These are phyloP conservation scores for Euwallacea similis DNA, from an alignment of 1,140 invertebrate genomes.

Conservation along the genomic window DNA sequence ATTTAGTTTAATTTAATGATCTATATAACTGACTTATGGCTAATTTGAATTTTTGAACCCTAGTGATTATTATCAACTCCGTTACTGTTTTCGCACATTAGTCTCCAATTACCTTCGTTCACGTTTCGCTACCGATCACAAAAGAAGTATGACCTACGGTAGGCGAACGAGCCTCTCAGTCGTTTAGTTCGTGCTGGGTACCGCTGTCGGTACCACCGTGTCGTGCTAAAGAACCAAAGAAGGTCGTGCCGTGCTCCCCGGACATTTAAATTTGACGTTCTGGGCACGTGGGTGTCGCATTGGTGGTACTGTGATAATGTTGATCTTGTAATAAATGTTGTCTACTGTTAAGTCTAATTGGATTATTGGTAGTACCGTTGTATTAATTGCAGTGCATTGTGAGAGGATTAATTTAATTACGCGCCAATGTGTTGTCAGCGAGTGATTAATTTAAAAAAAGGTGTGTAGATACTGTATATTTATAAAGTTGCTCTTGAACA, in stretches of 20 bases:
- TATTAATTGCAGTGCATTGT: no score
- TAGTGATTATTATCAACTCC: not conserved
- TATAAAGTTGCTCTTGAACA: no score
- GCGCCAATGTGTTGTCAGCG: no score
- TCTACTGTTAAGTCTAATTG: no score
- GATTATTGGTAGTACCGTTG: no score
- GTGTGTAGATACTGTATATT: no score
- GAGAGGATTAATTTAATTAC: no score
- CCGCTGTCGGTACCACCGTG: not conserved
- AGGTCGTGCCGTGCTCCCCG: not conserved
- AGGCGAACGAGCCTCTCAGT: not conserved
- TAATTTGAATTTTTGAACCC: not conserved
- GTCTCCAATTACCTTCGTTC: not conserved
- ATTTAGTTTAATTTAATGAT: no score
- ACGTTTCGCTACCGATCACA: not conserved
- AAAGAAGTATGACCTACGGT: not conserved
- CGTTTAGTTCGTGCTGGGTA: not conserved
- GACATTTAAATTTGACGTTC: not conserved
- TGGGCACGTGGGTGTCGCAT: not conserved
- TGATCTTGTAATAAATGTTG: no score
- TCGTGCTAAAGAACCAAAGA: not conserved
- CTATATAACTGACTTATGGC: no score
- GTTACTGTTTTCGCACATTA: constrained; percentile 1
- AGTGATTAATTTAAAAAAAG: no score
- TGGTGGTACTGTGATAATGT: not conserved